phyloP scores from a whole-genome alignment of 2,797 vertebrate genomes.

The Aldrovandia affinis region DNA sequence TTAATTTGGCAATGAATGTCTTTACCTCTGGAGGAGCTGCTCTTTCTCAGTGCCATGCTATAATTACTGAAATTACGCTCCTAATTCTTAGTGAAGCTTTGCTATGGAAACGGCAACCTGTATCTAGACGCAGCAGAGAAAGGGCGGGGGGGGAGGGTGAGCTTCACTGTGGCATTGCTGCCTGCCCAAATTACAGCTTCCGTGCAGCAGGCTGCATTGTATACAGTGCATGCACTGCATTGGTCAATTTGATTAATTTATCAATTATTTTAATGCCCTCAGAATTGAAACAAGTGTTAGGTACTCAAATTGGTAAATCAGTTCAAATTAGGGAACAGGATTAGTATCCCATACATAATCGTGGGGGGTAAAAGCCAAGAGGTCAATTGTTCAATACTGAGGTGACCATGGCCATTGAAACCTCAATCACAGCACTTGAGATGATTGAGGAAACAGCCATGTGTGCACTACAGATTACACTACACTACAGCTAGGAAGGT shows the following conservation, averaged over 20 bases:
- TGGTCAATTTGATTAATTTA: no score
- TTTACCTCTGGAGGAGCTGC: conserved; percentile 24
- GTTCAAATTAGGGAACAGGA: background rate
- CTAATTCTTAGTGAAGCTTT: background rate
- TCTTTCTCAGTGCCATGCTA: background rate
- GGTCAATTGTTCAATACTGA: background rate
- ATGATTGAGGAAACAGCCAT: background rate
- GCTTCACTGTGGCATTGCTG: background rate
- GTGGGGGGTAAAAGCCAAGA: background rate
- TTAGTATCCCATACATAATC: background rate
- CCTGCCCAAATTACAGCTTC: background rate
- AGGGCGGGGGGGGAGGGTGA: background rate
- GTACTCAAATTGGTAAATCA: no score
- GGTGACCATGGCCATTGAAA: background rate
- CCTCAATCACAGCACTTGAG: background rate
- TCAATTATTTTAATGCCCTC: no score
- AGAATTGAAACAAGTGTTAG: no score
- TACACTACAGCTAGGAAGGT: no score
- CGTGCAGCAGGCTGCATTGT: no score
- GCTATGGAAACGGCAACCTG: background rate
- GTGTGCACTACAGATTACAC: no score
- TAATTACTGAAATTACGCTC: conserved; percentile 4
- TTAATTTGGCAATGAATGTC: conserved; percentile 46
- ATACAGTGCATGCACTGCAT: no score
- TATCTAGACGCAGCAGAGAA: background rate